phyloP scores from a whole-genome alignment of 2,888 invertebrate species.

The Fragum fragum region DNA sequence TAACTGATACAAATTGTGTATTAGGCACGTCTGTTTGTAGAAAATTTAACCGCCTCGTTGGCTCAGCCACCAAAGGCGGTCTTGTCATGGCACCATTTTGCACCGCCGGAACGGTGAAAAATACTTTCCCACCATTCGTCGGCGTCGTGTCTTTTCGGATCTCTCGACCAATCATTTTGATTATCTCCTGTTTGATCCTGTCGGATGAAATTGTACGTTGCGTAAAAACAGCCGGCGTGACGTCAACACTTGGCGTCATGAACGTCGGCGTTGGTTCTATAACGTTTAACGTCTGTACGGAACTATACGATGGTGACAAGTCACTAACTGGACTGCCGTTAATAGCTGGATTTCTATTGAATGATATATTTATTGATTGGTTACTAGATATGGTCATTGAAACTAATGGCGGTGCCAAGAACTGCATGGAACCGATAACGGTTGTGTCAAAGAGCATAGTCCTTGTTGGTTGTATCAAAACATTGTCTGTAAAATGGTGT shows the following conservation, averaged over 20 bases:
- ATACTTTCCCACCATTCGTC: constrained; percentile 14
- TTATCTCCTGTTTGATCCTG: constrained; percentile 18
- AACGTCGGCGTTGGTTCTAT: constrained; percentile 13
- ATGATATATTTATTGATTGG: not conserved
- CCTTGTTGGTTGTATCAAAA: constrained; percentile 13
- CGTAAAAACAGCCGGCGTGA: constrained; percentile 3
- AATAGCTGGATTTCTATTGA: not conserved
- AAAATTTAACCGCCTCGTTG: constrained; percentile 15
- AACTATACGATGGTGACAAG: constrained; percentile 9
- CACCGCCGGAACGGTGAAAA: constrained; percentile 21
- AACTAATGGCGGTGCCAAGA: not conserved
- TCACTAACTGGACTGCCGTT: not conserved
- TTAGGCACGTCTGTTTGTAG: constrained; percentile 38
- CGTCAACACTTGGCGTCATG: constrained; percentile 39
- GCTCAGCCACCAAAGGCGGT: constrained; percentile 5
- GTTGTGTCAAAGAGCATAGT: not conserved
- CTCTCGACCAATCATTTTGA: constrained; percentile 22
- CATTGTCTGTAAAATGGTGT: not conserved
- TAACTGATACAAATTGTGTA: constrained; percentile 65
- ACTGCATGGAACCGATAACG: not conserved
- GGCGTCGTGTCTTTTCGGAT: not conserved
- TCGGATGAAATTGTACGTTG: constrained; percentile 14
- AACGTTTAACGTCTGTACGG: not conserved
- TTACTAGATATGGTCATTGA: not conserved
- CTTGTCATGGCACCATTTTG: constrained; percentile 4